These are phyloP conservation scores for Coelopa frigida DNA, from an alignment of 1,140 invertebrate species.

Conservation along the genomic window DNA sequence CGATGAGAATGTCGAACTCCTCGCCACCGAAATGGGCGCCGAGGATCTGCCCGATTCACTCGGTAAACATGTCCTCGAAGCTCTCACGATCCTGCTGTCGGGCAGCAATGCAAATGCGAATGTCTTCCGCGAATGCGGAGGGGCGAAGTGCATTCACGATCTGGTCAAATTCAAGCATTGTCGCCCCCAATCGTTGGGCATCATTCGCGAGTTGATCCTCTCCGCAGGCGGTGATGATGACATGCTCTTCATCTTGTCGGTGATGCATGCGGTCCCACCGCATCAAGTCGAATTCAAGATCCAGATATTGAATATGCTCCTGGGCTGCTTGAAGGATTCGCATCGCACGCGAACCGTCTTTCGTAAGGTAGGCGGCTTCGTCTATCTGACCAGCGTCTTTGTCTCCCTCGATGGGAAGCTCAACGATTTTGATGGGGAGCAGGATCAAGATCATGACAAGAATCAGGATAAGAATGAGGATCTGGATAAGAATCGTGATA, in stretches of 20 bases:
- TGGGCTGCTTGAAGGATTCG: conserved; percentile 84
- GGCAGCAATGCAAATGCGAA: conserved; percentile 80
- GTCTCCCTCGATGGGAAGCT: conserved; percentile 87
- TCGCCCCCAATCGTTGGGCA: conserved; percentile 69
- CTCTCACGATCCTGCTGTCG: conserved; percentile 69
- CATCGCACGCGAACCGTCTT: conserved; percentile 95
- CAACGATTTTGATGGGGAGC: conserved; percentile 31
- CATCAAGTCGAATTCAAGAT: conserved; percentile 76
- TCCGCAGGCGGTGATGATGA: conserved; percentile 91
- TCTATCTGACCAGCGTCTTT: conserved; percentile 93
- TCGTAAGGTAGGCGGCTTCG: conserved; percentile 94
- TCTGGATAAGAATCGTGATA: not conserved
- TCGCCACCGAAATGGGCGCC: conserved; percentile 11
- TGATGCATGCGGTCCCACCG: conserved; percentile 80
- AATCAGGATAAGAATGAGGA: not conserved
- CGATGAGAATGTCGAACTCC: conserved; percentile 30
- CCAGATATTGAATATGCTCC: conserved; percentile 82
- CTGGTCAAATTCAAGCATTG: conserved; percentile 81
- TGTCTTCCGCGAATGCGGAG: conserved; percentile 87
- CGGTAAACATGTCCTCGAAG: conserved; percentile 80
- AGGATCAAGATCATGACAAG: not conserved
- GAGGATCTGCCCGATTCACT: conserved; percentile 63
- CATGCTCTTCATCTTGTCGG: conserved; percentile 82
- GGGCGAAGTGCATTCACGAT: conserved; percentile 83
- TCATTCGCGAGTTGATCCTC: conserved; percentile 80